Evolutionary conservation across 2,113 vertebrate genomes (phyloP), one percentile per base, ranked within the genome.

Genomic region (Pao palembangensis): DNA sequence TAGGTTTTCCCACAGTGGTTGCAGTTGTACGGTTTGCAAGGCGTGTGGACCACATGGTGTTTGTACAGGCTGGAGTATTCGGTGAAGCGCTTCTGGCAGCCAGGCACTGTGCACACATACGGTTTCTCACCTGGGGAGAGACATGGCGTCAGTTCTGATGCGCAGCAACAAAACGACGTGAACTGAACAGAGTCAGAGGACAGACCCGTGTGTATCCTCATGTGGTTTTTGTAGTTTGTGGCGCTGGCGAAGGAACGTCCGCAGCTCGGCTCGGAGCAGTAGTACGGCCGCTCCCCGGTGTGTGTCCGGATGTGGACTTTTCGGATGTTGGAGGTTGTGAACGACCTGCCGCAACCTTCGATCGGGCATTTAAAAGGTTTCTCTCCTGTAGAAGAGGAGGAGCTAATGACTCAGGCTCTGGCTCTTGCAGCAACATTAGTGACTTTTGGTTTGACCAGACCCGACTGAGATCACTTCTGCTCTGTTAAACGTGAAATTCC

Each of bases 1-100:
- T 99, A 99, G 1, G 97, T 99, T 78, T 99, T 99, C 31, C 97
- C 96, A 55, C 97, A 99, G 79, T 99, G 96, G 86, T 98, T 99
- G 82, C 97, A 99, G 92, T 94, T 98, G 86, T 99, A 99, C 6
- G 97, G 97, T 89, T 99, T 99, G 84, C 96, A 98, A 66, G 96
- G 96, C 4, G 96, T 99, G 66, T 99, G 97, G 72, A 99, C 97
- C 51, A 99, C 97, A 42, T 99, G 96, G 80, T 99, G 96, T 80
- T 99, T 99, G 83, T 99, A 99, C 69, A 99, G 91, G 88, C 97
- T 99, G 79, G 97, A 99, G 87, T 99, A 99, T 77, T 99, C 96
- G 10, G 97, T 99, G 88, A 99, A 99, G 65, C 96, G 95, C 87
- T 98, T 99, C 69, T 98, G 96, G 85, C 97, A 99, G 17, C 96